These are phyloP conservation scores for Eilema depressum DNA, from an alignment of 2,888 invertebrate species.

Conservation along the genomic window DNA sequence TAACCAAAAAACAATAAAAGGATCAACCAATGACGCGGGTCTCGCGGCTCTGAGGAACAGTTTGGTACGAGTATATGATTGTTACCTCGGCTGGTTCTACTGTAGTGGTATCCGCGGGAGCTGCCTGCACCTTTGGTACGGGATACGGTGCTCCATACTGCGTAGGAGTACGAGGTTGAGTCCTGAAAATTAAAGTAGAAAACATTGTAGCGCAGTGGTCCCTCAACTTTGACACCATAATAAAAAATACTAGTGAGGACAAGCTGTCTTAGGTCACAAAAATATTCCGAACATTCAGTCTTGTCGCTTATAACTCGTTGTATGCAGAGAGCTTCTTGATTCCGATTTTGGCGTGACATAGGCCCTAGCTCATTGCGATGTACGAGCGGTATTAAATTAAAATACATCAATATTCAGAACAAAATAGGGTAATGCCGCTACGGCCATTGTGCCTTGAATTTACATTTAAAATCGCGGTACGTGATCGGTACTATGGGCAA, in stretches of 20 bases:
- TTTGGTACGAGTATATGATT: neutral
- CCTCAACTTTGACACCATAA: no score
- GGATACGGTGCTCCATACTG: slow-evolving; percentile 73
- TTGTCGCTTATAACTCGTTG: no score
- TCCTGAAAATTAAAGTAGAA: slow-evolving; percentile 56
- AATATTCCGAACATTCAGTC: no score
- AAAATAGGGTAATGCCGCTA: slow-evolving; percentile 49
- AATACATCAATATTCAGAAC: slow-evolving; percentile 51
- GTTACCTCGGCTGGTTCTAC: slow-evolving; percentile 69
- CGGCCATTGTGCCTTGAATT: slow-evolving; percentile 45
- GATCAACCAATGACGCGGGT: no score
- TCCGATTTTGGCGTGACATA: neutral
- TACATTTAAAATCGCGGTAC: slow-evolving; percentile 41
- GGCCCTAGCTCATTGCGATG: slow-evolving; percentile 27
- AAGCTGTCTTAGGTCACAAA: no score
- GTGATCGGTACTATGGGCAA: slow-evolving; percentile 33
- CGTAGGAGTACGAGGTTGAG: slow-evolving; percentile 72
- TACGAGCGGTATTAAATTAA: slow-evolving; percentile 31
- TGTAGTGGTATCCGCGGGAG: slow-evolving; percentile 62
- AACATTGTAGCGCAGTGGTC: no score
- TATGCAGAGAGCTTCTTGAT: no score
- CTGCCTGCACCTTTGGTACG: slow-evolving; percentile 59
- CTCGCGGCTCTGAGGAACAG: no score
- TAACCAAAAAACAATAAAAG: no score
- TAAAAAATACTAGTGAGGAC: no score